Conservation (phyloP, 64 coral and sea anemone species). For the Actinia equina region DNA sequence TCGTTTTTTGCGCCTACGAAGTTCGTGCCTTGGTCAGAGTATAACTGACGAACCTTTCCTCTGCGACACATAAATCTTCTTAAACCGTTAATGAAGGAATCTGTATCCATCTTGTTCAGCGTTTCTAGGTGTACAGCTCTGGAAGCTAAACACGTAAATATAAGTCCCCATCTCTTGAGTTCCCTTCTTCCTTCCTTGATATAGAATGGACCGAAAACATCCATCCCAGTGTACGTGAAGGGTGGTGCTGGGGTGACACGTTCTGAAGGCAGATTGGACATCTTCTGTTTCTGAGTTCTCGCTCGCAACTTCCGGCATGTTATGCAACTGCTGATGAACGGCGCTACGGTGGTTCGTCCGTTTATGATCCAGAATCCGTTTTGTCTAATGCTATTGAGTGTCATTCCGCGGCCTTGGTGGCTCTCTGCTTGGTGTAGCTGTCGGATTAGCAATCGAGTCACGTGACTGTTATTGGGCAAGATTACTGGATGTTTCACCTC, state of each 20-base stretch:
- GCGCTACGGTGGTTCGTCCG: slow-evolving; percentile 23
- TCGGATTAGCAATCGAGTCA: slow-evolving; percentile 33
- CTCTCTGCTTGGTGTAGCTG: slow-evolving; percentile 28
- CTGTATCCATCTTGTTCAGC: slow-evolving; percentile 2
- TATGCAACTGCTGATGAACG: slow-evolving; percentile 37
- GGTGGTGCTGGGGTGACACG: slow-evolving; percentile 40
- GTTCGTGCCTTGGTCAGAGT: slow-evolving; percentile 44
- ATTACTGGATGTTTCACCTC: slow-evolving; percentile 43
- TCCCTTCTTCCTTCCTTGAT: slow-evolving; percentile 38
- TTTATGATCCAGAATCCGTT: slow-evolving; percentile 36
- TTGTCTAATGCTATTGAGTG: slow-evolving; percentile 33
- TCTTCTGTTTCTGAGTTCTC: slow-evolving; percentile 46
- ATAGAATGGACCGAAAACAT: slow-evolving; percentile 43
- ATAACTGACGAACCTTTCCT: slow-evolving; percentile 35
- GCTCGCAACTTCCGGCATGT: slow-evolving; percentile 39
- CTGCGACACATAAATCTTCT: slow-evolving; percentile 45
- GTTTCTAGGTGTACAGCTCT: slow-evolving; percentile 31
- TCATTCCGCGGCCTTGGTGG: slow-evolving; percentile 35
- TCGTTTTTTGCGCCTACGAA: slow-evolving; percentile 46
- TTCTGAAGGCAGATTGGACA: slow-evolving; percentile 43
- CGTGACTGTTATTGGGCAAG: slow-evolving; percentile 35
- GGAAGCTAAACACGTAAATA: slow-evolving; percentile 46
- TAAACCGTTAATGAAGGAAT: slow-evolving; percentile 33
- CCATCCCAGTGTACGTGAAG: slow-evolving; percentile 38
- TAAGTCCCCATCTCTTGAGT: slow-evolving; percentile 43